Evolutionary conservation across 2,797 vertebrate genomes (phyloP), one percentile per base, ranked within the genome.

Genomic region (Pristis pectinata): DNA sequence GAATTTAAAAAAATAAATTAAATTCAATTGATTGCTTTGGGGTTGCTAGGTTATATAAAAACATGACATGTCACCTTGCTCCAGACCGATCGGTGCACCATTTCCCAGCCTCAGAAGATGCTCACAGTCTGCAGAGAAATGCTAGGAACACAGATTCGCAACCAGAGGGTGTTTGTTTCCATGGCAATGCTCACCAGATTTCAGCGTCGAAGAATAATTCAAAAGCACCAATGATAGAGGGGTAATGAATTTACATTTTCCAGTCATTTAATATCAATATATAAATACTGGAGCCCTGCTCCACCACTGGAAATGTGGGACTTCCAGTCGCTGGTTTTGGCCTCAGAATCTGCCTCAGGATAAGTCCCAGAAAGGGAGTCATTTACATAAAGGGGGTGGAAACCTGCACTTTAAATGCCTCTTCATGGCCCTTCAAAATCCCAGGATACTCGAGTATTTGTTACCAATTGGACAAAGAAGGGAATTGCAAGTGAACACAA

Each of bases 91-190:
- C 92, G 70, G 41, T 76, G 92, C 92, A 94, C 67, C 92, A 74
- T 94, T 76, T 94, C 70, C 70, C 49, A 76, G 59, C 61, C 87
- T 91, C 61, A 37, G 19, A 91, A 91, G 87, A 91, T 91, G 59
- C 87, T 91, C 87, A 64, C 87, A 91, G 87, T 91, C 87, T 56
- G 70, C 44, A n/a, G 70, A 94, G 92, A 94, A 76, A 74, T 93
- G 92, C 92, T 30, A 72, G 41, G 37, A 34, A 94, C 44, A 94
- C 34, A 34, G 67, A 49, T 94, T 94, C 44, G 34, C 70, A 53
- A 94, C 30, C 37, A 49, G 67, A 76, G 67, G 72, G 92, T 76
- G 24, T 74, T n/a, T 94, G 92, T 94, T 94, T 94, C 92, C 70
- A 94, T 94, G 70, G 44, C 49, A 76, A 94, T 70, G 27, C 70